Conservation (phyloP, 2,888 invertebrate species). For the Pachydiplax longipennis region DNA sequence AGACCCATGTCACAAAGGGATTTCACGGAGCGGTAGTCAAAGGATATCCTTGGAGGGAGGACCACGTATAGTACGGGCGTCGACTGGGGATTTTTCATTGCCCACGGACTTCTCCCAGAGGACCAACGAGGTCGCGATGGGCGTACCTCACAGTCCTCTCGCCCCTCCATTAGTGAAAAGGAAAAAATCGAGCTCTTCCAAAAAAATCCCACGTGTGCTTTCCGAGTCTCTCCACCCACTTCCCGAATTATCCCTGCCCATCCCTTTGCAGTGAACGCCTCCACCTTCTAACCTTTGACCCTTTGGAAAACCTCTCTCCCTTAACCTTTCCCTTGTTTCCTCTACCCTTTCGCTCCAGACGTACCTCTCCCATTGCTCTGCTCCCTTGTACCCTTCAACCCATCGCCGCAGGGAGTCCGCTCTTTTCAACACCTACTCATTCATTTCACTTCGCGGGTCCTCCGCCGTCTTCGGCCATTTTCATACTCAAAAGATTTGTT, state of each 20-base stretch:
- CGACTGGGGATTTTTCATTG: background rate
- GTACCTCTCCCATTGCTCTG: background rate
- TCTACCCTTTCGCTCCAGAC: background rate
- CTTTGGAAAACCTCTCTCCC: background rate
- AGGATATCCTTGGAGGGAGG: background rate
- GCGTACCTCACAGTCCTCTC: conserved; percentile 7
- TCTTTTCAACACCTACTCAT: conserved; percentile 22
- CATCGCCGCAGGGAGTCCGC: background rate
- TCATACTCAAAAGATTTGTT: background rate
- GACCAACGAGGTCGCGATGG: conserved; percentile 5
- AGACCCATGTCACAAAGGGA: background rate
- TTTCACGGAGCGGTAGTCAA: background rate
- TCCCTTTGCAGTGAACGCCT: conserved; percentile 3
- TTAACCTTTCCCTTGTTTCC: background rate
- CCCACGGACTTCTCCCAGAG: conserved; percentile 23
- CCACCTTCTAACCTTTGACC: conserved; percentile 26
- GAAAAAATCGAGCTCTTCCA: background rate
- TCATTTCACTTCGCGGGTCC: background rate
- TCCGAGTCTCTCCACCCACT: conserved; percentile 12
- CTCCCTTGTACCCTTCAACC: background rate
- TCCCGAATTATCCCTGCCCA: conserved; percentile 38
- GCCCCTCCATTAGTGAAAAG: background rate
- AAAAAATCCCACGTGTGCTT: conserved; percentile 29
- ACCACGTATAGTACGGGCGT: background rate
- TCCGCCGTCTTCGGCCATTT: background rate